Percentiles rank a stretch among this genome's conserved stretches.
Evolutionary conservation across 2,113 vertebrate genomes (phyloP).

Genomic region (Heteronetta atricapilla): DNA sequence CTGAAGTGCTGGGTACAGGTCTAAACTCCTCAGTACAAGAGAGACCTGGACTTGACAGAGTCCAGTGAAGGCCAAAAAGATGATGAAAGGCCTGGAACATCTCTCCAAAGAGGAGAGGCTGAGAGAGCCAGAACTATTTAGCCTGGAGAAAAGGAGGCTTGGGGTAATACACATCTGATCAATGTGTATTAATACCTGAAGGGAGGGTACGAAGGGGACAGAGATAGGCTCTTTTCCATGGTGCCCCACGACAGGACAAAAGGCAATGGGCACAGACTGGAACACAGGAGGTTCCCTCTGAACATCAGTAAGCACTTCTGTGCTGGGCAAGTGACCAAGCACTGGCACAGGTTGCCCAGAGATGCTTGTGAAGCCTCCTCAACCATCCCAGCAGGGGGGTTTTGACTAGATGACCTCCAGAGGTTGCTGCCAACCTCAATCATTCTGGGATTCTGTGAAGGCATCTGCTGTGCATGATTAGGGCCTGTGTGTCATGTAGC

Average conservation of each 20-base stretch:
- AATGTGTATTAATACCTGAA: neutral
- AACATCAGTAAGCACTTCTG: neutral
- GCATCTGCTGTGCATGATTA: neutral
- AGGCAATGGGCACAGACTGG: neutral
- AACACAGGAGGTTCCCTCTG: neutral
- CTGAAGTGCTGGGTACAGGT: neutral
- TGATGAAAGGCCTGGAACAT: neutral
- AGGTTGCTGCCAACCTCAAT: neutral
- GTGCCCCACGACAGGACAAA: neutral
- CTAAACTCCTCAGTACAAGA: neutral
- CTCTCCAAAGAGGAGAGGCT: neutral
- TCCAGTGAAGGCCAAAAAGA: neutral
- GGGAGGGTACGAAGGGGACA: neutral
- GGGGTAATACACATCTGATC: neutral
- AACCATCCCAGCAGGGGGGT: fast-evolving
- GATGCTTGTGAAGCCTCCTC: neutral
- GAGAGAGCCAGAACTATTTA: neutral
- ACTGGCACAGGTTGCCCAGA: neutral
- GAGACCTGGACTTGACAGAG: neutral
- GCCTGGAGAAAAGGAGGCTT: neutral
- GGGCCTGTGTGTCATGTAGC: neutral
- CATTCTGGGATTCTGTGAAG: neutral
- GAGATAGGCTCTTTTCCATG: neutral
- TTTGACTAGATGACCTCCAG: neutral
- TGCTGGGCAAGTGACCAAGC: neutral